phyloP scores from a whole-genome alignment of 2,888 invertebrate genomes.

The Dynastes tityus region DNA sequence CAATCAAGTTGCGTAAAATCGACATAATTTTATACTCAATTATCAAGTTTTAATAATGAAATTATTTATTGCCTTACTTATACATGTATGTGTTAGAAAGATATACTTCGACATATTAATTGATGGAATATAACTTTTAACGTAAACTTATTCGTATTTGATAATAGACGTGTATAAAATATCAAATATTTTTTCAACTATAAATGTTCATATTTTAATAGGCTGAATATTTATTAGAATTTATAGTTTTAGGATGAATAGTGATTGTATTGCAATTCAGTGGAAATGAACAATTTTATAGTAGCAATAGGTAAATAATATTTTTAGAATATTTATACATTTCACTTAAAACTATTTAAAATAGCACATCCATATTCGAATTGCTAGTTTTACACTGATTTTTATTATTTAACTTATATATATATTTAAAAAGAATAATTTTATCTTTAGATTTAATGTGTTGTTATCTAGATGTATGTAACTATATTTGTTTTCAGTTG shows the following conservation, averaged over 20 bases:
- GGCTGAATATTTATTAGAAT: slow-evolving; percentile 49
- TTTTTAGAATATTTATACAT: slow-evolving; percentile 51
- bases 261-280: slow-evolving; percentile 26
- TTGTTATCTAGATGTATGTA: slow-evolving; percentile 45
- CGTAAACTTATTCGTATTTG: slow-evolving; percentile 12
- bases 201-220: slow-evolving; percentile 42
- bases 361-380: slow-evolving; percentile 32
- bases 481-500: slow-evolving; percentile 46
- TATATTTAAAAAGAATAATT: slow-evolving; percentile 30
- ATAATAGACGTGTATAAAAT: slow-evolving; percentile 35
- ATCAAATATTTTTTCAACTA: slow-evolving; percentile 44
- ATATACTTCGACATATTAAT: slow-evolving; percentile 1
- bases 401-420: slow-evolving; percentile 39
- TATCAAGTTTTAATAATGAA: slow-evolving; percentile 1
- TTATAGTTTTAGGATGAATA: slow-evolving; percentile 44
- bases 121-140: slow-evolving; percentile 22
- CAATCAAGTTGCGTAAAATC: neutral
- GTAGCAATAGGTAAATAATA: slow-evolving; percentile 48
- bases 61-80: slow-evolving; percentile 2
- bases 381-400: slow-evolving; percentile 27
- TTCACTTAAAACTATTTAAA: slow-evolving; percentile 19
- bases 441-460: slow-evolving; percentile 35
- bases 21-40: slow-evolving; percentile 11
- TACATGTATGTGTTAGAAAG: neutral
- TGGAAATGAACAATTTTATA: slow-evolving; percentile 47